Base-by-base conservation (phyloP, 2,888 invertebrate genomes). In the Rhagophthalmus giganteus region DNA sequence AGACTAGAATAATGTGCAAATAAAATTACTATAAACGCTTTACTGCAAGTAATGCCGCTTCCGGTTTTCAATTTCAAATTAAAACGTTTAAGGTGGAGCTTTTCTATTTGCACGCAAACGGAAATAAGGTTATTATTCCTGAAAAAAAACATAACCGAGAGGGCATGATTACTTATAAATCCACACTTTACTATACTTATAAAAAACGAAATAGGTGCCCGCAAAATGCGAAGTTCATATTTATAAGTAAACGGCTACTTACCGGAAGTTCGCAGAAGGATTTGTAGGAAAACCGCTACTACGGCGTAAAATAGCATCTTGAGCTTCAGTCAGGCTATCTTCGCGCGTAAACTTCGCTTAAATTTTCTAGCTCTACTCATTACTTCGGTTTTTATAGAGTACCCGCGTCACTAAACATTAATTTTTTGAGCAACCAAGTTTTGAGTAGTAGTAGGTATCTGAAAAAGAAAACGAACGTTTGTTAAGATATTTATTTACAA, bases 221-320 rank as follows among this genome's bases (percentile, higher is more conserved):
- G n/a, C n/a, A n/a, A n/a, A n/a, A n/a, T n/a, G n/a, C n/a, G n/a
- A n/a, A n/a, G n/a, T n/a, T n/a, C n/a, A n/a, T n/a, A n/a, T n/a
- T n/a, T n/a, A n/a, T n/a, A 20, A 5, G 3, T 20, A 9, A 28
- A 27, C 8, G 42, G 28, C 27, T 33, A 63, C 64, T 66, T 57
- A 71, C 71, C 69, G 50, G 68, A 60, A 45, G 59, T 60, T 42
- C 63, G 62, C 7, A 68, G 61, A 31, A 71, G 58, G 39, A 69
- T 47, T 55, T 70, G 71, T 46, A 70, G 60, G 54, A 67, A 49
- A 39, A 64, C 61, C 55, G 62, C 68, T 28, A 63, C 58, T 40
- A 63, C 55, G 12, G 60, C 56, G 55, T 62, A 62, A 32, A 59
- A 57, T 58, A 69, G 62, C 71, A 71, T 71, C 53, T 61, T 67